A percentile compares a stretch with the other conserved stretches of the same genome.
Conservation (phyloP, 2,797 vertebrate species). For the Streptopelia turtur region DNA sequence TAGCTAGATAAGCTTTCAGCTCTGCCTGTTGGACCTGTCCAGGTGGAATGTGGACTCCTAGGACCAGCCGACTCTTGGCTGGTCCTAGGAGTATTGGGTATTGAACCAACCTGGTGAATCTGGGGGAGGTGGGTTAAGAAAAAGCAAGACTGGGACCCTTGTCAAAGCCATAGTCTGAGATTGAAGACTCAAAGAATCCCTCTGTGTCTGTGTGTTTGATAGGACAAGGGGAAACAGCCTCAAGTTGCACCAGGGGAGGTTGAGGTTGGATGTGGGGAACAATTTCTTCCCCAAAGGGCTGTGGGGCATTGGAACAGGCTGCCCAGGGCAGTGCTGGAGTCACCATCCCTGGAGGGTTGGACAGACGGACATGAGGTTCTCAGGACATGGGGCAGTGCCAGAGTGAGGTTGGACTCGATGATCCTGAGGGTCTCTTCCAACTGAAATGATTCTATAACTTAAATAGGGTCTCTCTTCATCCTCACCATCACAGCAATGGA, state of each 20-base stretch:
- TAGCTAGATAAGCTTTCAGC: not conserved
- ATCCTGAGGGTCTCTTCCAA: too few species aligned
- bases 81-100: too few species aligned
- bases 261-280: too few species aligned
- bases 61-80: not conserved
- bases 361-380: too few species aligned
- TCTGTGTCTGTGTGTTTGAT: rapidly evolving
- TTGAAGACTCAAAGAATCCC: not conserved
- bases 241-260: too few species aligned
- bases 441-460: not conserved
- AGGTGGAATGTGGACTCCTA: rapidly evolving
- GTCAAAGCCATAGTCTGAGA: not conserved
- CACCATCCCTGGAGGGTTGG: too few species aligned
- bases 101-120: not conserved
- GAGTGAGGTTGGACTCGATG: too few species aligned
- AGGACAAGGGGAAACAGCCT: too few species aligned
- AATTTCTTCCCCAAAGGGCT: too few species aligned
- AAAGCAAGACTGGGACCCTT: not conserved
- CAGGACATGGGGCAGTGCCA: too few species aligned
- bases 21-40: not conserved
- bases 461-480: not conserved
- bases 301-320: too few species aligned
- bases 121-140: not conserved
- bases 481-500: rapidly evolving
- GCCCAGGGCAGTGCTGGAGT: too few species aligned